Evolutionary conservation across 2,797 vertebrate genomes (phyloP), one percentile per base, ranked within the genome.

Genomic region (Urophycis tenuis): DNA sequence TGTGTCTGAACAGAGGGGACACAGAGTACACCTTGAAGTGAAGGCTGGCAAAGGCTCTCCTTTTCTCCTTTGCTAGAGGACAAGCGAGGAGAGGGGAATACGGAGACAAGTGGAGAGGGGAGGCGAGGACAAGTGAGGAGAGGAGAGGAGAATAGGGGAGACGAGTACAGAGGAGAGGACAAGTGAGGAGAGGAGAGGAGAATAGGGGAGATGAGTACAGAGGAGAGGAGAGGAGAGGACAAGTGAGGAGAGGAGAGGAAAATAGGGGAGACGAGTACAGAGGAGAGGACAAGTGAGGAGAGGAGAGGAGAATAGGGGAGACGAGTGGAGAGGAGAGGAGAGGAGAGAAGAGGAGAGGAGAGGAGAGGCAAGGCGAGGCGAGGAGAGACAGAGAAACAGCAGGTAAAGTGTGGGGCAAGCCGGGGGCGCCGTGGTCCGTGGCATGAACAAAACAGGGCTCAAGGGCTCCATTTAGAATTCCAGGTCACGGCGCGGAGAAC

Each of bases 291-390:
- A 64, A 8, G n/a, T 25, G n/a, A 29, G n/a, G 9, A 64, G 15
- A n/a, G 53, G 53, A 64, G n/a, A 64, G n/a, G n/a, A 64, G n/a
- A 15, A 9, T n/a, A 64, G 1, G 12, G 49, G 49, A 53, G 53
- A 25, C 8, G 8, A 64, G 49, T 22, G 22, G 6, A n/a, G 49
- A 25, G n/a, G n/a, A 11, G n/a, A 64, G 53, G 2, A 10, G n/a
- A 64, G n/a, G 53, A 64, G 53, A 29, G n/a, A n/a, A 64, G 53
- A 29, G n/a, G n/a, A 64, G 53, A 64, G 53, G n/a, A 64, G n/a
- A 29, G 5, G n/a, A 64, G 53, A 64, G 12, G 53, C 25, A 8
- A 8, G 0, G n/a, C 25, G 10, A 29, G 2, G 53, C 3, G n/a
- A 64, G n/a, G 53, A 64, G n/a, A 29, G 53, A 64, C 7, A n/a